Evolutionary conservation across 2,797 vertebrate genomes (phyloP).

Genomic region (Florisuga fusca): DNA sequence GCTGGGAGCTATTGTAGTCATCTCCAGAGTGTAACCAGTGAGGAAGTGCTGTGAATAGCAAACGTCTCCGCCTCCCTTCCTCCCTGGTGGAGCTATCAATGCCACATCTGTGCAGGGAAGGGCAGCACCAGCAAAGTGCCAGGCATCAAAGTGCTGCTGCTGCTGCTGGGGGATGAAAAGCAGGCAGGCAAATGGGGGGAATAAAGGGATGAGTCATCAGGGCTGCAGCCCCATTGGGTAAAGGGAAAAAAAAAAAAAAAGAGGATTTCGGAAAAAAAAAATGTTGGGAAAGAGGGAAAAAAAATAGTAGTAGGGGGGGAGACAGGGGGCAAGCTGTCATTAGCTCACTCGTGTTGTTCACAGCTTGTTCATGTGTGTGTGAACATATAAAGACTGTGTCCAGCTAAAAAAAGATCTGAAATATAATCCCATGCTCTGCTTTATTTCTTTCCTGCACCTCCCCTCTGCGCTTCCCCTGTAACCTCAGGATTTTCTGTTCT

Average conservation of each 20-base stretch:
- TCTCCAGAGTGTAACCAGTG: not conserved
- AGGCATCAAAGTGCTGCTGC: slow-evolving; percentile 12
- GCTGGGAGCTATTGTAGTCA: not conserved
- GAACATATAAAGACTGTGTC: accelerated
- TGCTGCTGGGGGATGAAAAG: not conserved
- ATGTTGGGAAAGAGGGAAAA: not conserved
- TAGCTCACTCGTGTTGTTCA: not conserved
- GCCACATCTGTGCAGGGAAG: slow-evolving; percentile 1
- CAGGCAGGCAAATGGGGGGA: not conserved
- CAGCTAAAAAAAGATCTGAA: not conserved
- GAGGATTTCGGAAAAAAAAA: not conserved
- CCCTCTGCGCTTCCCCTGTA: not conserved
- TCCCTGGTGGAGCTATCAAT: not conserved
- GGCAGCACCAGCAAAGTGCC: not conserved
- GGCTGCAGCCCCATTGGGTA: not conserved
- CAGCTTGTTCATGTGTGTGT: accelerated
- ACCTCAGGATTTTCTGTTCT: too few relatives aligned
- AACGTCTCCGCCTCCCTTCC: slow-evolving; percentile 5
- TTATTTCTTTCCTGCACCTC: not conserved
- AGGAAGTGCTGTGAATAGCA: slow-evolving; percentile 42
- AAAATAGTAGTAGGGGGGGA: not conserved
- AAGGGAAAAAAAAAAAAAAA: not conserved
- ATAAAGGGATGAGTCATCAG: not conserved
- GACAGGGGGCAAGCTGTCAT: accelerated
- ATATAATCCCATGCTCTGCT: not conserved